Base-by-base conservation (phyloP, 2,888 invertebrate genomes). In the Ectropis crepuscularia region DNA sequence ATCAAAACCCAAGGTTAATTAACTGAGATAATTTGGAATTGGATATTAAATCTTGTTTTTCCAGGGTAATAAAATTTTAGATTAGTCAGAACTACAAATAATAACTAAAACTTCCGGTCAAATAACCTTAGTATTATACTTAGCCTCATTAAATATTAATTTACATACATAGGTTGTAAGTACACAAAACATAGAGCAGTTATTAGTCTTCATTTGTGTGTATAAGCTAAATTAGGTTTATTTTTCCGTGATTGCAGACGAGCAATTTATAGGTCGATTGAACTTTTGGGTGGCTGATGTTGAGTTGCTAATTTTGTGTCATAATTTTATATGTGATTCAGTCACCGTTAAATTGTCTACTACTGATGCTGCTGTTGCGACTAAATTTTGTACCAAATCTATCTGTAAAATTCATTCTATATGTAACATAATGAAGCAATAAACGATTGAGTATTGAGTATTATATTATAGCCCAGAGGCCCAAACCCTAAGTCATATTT, bases 201-300 rank as follows among this genome's bases (percentile, higher is more conserved):
- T 64, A 67, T 72, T 63, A 63, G 54, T 54, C 47, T 61, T 53
- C 61, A 64, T 69, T 66, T 57, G 66, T 58, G 54, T 57, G 50
- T 65, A 54, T 60, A 67, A 67, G 42, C 46, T 12, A 59, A 66
- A 67, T 68, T 65, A 63, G 54, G 55, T 66, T 55, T 61, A 65
- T 65, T 63, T 67, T 62, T 61, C 69, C 59, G 68, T 43, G 28
- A 53, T 64, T 69, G 63, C 57, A 71, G 67, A 70, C 67, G 59
- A 41, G 64, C 62, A 37, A 65, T 63, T 65, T 67, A n/a, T n/a
- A n/a, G n/a, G n/a, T n/a, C n/a, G n/a, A n/a, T n/a, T n/a, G n/a
- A n/a, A n/a, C n/a, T 28, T 28, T 4, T 2, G 2, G 16, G 16
- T 28, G 1, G 16, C 1, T 28, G 4, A 28, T 28, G 16, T n/a